A percentile compares a stretch with the other conserved stretches of the same genome.
Evolutionary conservation across 2,797 vertebrate genomes (phyloP).

Genomic region (Gallinago solitaria): DNA sequence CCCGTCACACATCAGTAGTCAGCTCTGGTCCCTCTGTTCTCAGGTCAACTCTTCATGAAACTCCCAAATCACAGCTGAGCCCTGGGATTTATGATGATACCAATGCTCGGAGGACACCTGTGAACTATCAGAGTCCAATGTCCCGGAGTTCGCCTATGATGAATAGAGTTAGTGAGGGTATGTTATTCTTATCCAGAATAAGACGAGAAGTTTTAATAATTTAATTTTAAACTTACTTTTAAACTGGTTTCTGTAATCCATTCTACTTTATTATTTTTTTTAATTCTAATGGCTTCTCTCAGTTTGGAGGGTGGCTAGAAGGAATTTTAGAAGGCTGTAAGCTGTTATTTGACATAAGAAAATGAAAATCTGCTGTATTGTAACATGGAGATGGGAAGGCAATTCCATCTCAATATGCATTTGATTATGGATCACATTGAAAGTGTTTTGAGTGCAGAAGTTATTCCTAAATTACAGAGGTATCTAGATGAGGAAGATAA

Average conservation of each 20-base stretch:
- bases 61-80: conserved; percentile 92
- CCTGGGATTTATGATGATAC: conserved; percentile 94
- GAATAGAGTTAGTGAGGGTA: conserved; percentile 88
- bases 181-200: not conserved
- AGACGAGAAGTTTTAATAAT: not conserved
- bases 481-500: not conserved
- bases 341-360: not conserved
- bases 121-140: conserved; percentile 88
- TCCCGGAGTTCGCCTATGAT: conserved; percentile 95
- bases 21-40: conserved; percentile 94
- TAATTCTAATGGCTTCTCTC: not conserved
- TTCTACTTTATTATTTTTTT: not conserved
- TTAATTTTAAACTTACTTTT: not conserved
- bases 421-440: not conserved
- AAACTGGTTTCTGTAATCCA: not conserved
- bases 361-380: not conserved
- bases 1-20: conserved; percentile 92
- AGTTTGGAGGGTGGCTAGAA: not conserved
- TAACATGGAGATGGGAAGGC: not conserved
- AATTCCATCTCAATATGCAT: not conserved
- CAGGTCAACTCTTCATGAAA: conserved; percentile 92
- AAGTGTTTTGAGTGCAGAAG: not conserved
- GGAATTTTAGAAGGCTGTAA: not conserved
- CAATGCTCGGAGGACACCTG: conserved; percentile 91
- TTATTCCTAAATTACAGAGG: not conserved